Evolutionary conservation across 2,113 vertebrate genomes (phyloP), one percentile per base, ranked within the genome.

Genomic region (Poecile atricapillus): DNA sequence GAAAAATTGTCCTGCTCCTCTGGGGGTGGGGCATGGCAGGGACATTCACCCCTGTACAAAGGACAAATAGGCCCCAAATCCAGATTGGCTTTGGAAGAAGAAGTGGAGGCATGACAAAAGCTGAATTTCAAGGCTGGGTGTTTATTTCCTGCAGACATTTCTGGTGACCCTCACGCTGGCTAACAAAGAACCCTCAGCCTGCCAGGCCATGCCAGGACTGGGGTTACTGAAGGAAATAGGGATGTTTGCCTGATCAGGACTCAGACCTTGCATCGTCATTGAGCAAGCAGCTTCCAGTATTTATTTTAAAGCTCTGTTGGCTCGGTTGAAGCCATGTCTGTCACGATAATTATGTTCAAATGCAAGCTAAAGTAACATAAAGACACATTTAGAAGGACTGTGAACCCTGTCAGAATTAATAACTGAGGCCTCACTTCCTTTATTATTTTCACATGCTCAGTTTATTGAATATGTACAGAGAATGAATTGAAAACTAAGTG

Each of bases 401-500:
- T 65, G 89, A 94, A 86, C 87, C 87, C 91, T 92, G 91, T 80
- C 87, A 83, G 79, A 90, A 90, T 18, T 8, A 15, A 90, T 95
- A 94, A 93, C 83, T 12, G 24, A 78, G 43, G 68, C 65, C 58
- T 78, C 3, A 5, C 55, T 79, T 78, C 31, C 79, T 71, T 76
- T 78, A 68, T 92, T 93, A 46, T 89, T 95, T 89, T 89, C 76
- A 80, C 63, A 83, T 64, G 31, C 71, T 91, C 58, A n/a, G 21
- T 82, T 93, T 90, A 78, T 83, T 93, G 68, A 88, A 60, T 75
- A 67, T 46, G n/a, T 75, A 63, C 28, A 65, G 87, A 67, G n/a
- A 90, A 93, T 73, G 76, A 95, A 91, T 88, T 86, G 93, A 65
- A 91, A 96, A 83, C 23, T 41, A 97, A 95, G n/a, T 89, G 88